phyloP scores from a whole-genome alignment of 2,113 vertebrate species.

The Lynx canadensis region DNA sequence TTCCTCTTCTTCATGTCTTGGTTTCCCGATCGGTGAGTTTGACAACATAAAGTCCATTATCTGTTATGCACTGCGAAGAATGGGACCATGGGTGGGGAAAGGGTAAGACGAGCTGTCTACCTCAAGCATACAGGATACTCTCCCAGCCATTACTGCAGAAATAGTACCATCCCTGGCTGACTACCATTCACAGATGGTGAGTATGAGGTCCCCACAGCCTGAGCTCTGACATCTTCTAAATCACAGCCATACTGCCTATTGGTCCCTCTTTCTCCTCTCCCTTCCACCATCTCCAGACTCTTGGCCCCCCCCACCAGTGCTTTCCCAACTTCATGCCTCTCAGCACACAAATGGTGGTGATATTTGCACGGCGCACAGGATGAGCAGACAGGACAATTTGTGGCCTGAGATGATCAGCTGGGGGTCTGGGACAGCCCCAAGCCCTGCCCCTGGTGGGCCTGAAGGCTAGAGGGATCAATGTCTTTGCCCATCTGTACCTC shows the following conservation, averaged over 20 bases:
- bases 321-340: background rate
- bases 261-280: background rate
- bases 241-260: rapidly evolving
- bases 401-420: background rate
- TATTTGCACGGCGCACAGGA: background rate
- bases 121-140: background rate
- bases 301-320: background rate
- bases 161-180: background rate
- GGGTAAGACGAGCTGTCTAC: background rate
- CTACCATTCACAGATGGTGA: background rate
- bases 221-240: background rate
- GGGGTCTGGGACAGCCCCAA: background rate
- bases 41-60: background rate
- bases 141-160: background rate
- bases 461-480: background rate
- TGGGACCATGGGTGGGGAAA: background rate
- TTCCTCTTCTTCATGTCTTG: background rate
- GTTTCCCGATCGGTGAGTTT: background rate
- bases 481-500: background rate
- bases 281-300: background rate
- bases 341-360: background rate
- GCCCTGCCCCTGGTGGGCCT: background rate
- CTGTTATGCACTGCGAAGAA: background rate
- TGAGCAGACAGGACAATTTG: too few relatives aligned
- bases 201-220: rapidly evolving